These are phyloP conservation scores for Burhinus bistriatus DNA, from an alignment of 2,113 vertebrate species.

Conservation along the genomic window DNA sequence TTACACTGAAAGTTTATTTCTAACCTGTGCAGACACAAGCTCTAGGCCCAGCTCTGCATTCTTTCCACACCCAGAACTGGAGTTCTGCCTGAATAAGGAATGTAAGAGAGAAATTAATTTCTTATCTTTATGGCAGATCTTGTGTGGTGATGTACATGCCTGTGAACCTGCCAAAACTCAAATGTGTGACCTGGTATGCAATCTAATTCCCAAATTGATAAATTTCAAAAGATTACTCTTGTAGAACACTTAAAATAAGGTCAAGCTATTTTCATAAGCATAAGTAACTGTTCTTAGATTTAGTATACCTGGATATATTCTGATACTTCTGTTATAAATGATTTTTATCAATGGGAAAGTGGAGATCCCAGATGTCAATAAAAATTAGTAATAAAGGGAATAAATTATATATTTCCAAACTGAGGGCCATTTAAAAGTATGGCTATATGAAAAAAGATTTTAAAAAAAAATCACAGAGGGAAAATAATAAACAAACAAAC, in stretches of 20 bases:
- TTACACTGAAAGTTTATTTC: not conserved
- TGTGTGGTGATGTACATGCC: not conserved
- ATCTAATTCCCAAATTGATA: not conserved
- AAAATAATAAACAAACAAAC: not conserved
- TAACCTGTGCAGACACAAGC: not conserved
- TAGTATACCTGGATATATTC: not conserved
- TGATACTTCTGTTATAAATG: not conserved
- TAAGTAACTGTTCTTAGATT: not conserved
- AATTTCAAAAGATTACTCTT: not conserved
- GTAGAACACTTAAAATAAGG: not conserved
- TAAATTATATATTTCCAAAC: not conserved
- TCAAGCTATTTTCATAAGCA: not conserved
- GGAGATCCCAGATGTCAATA: not conserved
- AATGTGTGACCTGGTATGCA: not conserved
- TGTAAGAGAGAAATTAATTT: not conserved
- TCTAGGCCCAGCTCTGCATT: slow-evolving; percentile 10
- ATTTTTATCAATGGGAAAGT: not conserved
- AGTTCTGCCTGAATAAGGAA: slow-evolving; percentile 24
- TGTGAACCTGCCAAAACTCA: not conserved
- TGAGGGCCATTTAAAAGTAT: not conserved
- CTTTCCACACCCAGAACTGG: slow-evolving; percentile 22
- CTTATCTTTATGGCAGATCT: slow-evolving; percentile 37
- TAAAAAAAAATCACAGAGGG: not conserved
- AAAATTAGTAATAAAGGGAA: not conserved
- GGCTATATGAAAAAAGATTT: not conserved